Conservation (phyloP, 2,113 vertebrate genomes). For the Motacilla alba region DNA sequence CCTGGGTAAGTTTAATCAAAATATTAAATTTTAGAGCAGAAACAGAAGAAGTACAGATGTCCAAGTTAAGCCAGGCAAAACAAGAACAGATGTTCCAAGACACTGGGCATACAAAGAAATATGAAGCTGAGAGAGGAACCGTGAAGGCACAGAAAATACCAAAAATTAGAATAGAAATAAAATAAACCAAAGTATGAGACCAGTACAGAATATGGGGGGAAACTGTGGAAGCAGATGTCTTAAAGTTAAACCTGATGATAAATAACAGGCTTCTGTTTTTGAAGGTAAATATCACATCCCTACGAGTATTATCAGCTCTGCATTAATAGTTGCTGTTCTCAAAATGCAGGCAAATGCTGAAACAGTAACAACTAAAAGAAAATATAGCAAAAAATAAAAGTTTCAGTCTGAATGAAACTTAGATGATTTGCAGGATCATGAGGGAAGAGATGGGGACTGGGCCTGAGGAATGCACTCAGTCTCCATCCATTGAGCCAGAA, state of each 20-base stretch:
- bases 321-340: not conserved
- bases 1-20: not conserved
- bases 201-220: not conserved
- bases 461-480: not conserved
- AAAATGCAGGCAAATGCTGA: not conserved
- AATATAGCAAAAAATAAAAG: not conserved
- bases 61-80: not conserved
- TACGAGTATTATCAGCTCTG: not conserved
- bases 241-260: not conserved
- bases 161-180: not conserved
- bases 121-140: not conserved
- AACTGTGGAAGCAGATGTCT: not conserved
- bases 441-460: not conserved
- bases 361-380: not conserved
- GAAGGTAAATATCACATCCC: not conserved
- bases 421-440: not conserved
- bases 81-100: not conserved
- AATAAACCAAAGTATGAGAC: not conserved
- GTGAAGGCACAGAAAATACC: fast-evolving
- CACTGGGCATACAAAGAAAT: not conserved
- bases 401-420: not conserved
- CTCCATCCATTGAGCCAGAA: fast-evolving
- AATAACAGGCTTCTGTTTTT: not conserved
- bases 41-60: not conserved
- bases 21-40: not conserved